Base-by-base conservation (phyloP, 1,140 invertebrate species). In the Orchestia grillus region DNA sequence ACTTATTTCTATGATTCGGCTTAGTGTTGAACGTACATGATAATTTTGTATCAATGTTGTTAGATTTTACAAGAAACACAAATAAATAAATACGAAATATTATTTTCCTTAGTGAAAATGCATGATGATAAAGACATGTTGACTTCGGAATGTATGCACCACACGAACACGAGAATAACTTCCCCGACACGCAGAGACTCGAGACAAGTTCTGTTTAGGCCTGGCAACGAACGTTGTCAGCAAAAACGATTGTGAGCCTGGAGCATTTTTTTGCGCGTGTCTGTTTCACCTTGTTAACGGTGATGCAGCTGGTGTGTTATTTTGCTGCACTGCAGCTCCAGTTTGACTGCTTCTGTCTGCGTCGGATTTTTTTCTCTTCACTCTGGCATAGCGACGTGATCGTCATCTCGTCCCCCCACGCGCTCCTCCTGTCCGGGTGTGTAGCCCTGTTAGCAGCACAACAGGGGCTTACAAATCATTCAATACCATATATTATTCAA, bases 11-110 rank as follows among this genome's bases (percentile, higher is more conserved):
- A 94, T 44, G 92, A 94, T 94, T 45, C 92, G 92, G 43, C 40
- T 94, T 94, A 94, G 92, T 94, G 44, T 94, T 94, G 92, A 94
- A 47, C 44, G 92, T 94, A 94, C 92, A 94, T 47, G 92, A 94
- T 94, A 94, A 94, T 94, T 94, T 94, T 94, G 92, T 94, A 94
- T 94, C 92, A 47, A 94, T 94, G 92, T 94, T 94, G 92, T 94
- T 45, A 94, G 92, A 94, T 94, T 94, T 94, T 94, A 44, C 43
- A 94, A 45, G 92, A 94, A 94, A 94, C 92, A 19, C 44, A 16
- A 44, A 45, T n/a, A 45, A 45, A 90, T 90, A 42, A 90, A 90
- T 77, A 77, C 28, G 62, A 90, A 44, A 90, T 90, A 36, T 90
- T 42, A 90, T 90, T 90, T 90, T 43, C 88, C 88, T 90, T 90